phyloP scores from a whole-genome alignment of 2,888 invertebrate species.

The Lasioglossum zephyrum region DNA sequence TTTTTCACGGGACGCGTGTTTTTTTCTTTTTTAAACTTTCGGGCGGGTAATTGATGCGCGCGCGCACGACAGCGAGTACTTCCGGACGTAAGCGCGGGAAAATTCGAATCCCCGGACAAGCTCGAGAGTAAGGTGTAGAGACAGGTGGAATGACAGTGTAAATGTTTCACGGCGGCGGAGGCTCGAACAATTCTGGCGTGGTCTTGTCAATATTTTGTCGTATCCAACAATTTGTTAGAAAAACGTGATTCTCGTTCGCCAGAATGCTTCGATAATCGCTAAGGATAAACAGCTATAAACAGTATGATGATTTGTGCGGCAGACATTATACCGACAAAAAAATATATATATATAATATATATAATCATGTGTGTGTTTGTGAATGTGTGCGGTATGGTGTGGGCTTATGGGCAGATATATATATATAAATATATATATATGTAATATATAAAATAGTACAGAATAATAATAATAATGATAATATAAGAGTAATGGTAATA shows the following conservation, averaged over 20 bases:
- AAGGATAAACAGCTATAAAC: conserved; percentile 76
- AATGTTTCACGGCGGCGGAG: conserved; percentile 52
- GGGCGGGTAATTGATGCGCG: background rate
- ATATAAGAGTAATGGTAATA: conserved; percentile 66
- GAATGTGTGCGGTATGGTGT: conserved; percentile 60
- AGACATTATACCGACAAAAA: conserved; percentile 80
- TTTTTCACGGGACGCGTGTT: background rate
- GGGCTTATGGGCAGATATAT: conserved; percentile 64
- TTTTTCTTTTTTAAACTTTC: background rate
- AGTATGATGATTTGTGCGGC: conserved; percentile 77
- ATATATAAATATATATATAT: conserved; percentile 62
- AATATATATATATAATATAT: conserved; percentile 55
- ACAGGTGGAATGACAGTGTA: conserved; percentile 52
- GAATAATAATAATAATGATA: conserved; percentile 75
- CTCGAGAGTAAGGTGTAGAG: conserved; percentile 60
- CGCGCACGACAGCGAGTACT: background rate
- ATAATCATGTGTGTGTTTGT: conserved; percentile 45
- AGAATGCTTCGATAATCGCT: conserved; percentile 77
- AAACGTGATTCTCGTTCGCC: conserved; percentile 54
- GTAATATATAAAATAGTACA: conserved; percentile 76
- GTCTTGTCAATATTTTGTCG: background rate
- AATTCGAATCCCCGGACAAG: background rate
- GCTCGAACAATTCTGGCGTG: conserved; percentile 77
- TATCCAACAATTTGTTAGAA: background rate
- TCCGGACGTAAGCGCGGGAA: background rate